phyloP scores from a whole-genome alignment of 2,113 vertebrate genomes.

The Pyxicephalus adspersus region DNA sequence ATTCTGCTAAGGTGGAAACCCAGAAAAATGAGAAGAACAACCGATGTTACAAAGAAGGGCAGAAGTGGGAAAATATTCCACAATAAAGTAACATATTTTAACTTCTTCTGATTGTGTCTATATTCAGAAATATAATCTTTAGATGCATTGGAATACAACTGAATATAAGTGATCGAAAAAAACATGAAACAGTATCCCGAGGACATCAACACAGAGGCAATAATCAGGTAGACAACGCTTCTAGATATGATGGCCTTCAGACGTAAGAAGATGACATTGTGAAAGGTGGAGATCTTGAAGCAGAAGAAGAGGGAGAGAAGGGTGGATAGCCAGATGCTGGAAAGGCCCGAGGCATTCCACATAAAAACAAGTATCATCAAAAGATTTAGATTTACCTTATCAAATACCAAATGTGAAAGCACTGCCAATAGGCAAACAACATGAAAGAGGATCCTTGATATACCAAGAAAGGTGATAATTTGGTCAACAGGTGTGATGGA shows the following conservation, averaged over 20 bases:
- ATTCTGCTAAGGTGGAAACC: not conserved
- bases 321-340: not conserved
- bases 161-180: not conserved
- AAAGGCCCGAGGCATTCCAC: not conserved
- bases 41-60: not conserved
- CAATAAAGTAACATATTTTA: not conserved
- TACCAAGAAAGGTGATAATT: not conserved
- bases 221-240: not conserved
- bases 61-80: not conserved
- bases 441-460: not conserved
- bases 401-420: not conserved
- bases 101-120: not conserved
- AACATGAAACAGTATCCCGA: not conserved
- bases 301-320: too few relatives aligned
- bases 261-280: too few relatives aligned
- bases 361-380: not conserved
- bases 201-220: not conserved
- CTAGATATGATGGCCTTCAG: too few relatives aligned
- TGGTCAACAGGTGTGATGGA: not conserved
- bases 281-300: too few relatives aligned
- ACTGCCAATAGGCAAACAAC: not conserved
- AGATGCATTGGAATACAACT: not conserved
- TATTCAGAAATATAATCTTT: not conserved
- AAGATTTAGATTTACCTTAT: not conserved
- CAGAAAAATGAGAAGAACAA: not conserved